phyloP scores from a whole-genome alignment of 2,888 invertebrate genomes.

The Brassicogethes aeneus region DNA sequence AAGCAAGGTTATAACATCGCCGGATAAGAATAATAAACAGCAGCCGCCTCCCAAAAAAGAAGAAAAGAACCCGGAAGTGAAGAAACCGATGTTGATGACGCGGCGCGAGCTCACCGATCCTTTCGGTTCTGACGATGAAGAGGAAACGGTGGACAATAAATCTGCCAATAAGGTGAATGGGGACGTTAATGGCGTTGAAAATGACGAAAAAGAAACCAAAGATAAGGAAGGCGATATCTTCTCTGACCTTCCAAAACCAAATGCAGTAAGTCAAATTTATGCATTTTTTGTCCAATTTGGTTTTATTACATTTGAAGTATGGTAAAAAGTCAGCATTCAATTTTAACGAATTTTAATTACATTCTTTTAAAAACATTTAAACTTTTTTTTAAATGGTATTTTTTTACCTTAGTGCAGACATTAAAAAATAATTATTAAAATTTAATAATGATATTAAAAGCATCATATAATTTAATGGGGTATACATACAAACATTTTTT shows the following conservation, averaged over 20 bases:
- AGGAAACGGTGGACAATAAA: slow-evolving; percentile 42
- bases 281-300: slow-evolving; percentile 5
- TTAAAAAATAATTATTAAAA: too few relatives aligned
- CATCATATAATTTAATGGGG: too few relatives aligned
- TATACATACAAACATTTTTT: too few relatives aligned
- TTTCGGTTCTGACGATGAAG: slow-evolving; percentile 84
- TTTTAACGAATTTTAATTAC: too few relatives aligned
- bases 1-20: slow-evolving; percentile 63
- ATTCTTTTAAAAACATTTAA: too few relatives aligned
- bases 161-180: slow-evolving; percentile 26
- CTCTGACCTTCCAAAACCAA: slow-evolving; percentile 35
- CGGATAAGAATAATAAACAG: slow-evolving; percentile 56
- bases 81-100: slow-evolving; percentile 59
- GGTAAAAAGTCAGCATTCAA: too few relatives aligned
- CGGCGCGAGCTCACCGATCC: slow-evolving; percentile 80
- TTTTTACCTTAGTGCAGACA: too few relatives aligned
- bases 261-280: slow-evolving; percentile 29
- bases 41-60: slow-evolving; percentile 34
- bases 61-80: slow-evolving; percentile 25
- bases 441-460: too few relatives aligned
- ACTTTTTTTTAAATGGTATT: too few relatives aligned
- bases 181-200: slow-evolving; percentile 19
- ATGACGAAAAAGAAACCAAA: slow-evolving; percentile 14
- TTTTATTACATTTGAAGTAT: too few relatives aligned
- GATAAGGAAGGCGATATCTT: slow-evolving; percentile 21